Conservation (phyloP, 2,888 invertebrate genomes). For the Eristalis intricaria region DNA sequence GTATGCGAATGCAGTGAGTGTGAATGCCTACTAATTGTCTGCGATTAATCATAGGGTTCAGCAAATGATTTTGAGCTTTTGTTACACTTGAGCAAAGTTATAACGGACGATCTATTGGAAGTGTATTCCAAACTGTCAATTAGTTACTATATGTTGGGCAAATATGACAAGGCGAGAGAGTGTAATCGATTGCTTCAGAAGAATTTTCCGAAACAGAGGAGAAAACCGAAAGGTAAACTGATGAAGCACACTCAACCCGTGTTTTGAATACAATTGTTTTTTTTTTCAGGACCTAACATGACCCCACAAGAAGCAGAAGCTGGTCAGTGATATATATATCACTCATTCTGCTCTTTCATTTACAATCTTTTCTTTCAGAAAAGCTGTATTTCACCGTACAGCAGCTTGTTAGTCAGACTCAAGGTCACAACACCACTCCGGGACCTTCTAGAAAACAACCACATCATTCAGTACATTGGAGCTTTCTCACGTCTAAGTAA, state of each 20-base stretch:
- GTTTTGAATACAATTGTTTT: not conserved
- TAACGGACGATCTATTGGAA: constrained; percentile 9
- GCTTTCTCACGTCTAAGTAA: not conserved
- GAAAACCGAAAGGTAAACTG: not conserved
- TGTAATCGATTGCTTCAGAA: constrained; percentile 5
- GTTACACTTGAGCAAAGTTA: not conserved
- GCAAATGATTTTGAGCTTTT: constrained; percentile 37
- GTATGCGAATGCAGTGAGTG: not conserved
- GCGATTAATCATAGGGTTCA: not conserved
- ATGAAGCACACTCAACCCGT: not conserved
- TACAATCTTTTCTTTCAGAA: too few species aligned
- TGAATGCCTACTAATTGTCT: not conserved
- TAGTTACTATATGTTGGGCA: constrained; percentile 19
- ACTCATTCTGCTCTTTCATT: too few species aligned
- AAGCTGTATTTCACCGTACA: not conserved
- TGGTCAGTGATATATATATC: too few species aligned
- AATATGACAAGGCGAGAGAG: constrained; percentile 29
- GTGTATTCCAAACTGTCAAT: constrained; percentile 24
- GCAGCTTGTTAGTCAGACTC: not conserved
- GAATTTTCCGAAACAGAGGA: not conserved
- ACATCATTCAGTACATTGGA: not conserved
- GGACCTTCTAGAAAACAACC: not conserved
- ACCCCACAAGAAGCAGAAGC: not conserved
- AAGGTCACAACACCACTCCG: not conserved
- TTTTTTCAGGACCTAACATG: not conserved